These are phyloP conservation scores for Otus sunia DNA, from an alignment of 2,113 vertebrate genomes.

Conservation along the genomic window DNA sequence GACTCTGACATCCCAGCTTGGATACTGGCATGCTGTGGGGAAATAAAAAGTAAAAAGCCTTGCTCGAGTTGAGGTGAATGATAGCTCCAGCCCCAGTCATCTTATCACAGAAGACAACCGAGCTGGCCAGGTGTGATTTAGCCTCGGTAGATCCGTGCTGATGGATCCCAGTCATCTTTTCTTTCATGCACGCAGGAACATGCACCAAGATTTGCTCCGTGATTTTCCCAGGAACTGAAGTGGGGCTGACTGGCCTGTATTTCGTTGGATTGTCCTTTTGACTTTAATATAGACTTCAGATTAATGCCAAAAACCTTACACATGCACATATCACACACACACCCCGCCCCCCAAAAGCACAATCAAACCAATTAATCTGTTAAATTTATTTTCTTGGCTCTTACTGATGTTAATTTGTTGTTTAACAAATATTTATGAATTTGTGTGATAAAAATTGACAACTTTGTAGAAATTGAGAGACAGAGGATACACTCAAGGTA, in stretches of 20 bases:
- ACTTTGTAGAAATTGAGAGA: not conserved
- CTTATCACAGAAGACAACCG: not conserved
- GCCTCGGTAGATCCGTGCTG: not conserved
- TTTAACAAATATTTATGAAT: not conserved
- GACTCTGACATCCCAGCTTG: not conserved
- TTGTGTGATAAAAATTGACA: not conserved
- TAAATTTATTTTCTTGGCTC: not conserved
- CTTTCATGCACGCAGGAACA: not conserved
- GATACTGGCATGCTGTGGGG: not conserved
- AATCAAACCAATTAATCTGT: not conserved
- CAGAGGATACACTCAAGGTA: not conserved
- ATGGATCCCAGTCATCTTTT: not conserved
- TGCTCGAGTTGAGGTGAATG: not conserved
- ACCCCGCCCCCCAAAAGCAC: not conserved
- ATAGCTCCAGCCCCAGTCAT: not conserved
- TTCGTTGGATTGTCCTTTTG: not conserved
- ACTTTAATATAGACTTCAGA: not conserved
- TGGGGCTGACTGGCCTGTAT: not conserved
- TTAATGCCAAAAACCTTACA: not conserved
- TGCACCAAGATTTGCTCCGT: not conserved
- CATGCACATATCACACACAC: too few species aligned
- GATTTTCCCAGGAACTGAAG: not conserved
- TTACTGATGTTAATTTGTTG: not conserved
- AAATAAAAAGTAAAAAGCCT: not conserved
- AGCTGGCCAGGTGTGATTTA: not conserved